phyloP scores from a whole-genome alignment of 2,797 vertebrate genomes.

The Neomorphus geoffroyi region DNA sequence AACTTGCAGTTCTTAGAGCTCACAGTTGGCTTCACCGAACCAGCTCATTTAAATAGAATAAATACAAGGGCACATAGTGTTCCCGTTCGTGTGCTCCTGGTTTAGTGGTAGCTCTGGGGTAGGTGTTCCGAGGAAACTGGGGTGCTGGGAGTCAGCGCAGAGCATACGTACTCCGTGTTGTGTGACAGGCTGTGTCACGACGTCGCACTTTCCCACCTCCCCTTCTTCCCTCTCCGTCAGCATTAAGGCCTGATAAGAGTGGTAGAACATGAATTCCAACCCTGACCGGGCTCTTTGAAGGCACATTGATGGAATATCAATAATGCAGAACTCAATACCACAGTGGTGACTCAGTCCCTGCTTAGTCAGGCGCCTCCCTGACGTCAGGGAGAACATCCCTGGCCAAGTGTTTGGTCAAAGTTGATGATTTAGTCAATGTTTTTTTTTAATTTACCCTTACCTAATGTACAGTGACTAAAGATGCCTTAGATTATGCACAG shows the following conservation, averaged over 20 bases:
- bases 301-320: not conserved
- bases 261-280: not conserved
- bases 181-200: not conserved
- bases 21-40: not conserved
- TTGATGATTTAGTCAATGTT: not conserved
- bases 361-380: not conserved
- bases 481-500: slow-evolving; percentile 13
- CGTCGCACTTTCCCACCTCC: not conserved
- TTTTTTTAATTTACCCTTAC: slow-evolving; percentile 1
- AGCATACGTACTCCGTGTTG: not conserved
- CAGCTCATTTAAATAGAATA: not conserved
- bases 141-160: not conserved
- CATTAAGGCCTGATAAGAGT: not conserved
- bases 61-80: not conserved
- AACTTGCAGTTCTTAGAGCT: not conserved
- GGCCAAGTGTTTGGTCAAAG: not conserved
- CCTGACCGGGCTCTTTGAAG: not conserved
- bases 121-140: not conserved
- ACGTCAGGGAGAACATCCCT: not conserved
- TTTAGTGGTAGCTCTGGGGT: not conserved
- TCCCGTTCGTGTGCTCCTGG: not conserved
- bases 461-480: not conserved
- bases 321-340: not conserved
- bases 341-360: not conserved
- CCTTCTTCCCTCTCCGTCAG: not conserved